Conservation (phyloP, 2,113 vertebrate genomes). For the Chauna torquata region DNA sequence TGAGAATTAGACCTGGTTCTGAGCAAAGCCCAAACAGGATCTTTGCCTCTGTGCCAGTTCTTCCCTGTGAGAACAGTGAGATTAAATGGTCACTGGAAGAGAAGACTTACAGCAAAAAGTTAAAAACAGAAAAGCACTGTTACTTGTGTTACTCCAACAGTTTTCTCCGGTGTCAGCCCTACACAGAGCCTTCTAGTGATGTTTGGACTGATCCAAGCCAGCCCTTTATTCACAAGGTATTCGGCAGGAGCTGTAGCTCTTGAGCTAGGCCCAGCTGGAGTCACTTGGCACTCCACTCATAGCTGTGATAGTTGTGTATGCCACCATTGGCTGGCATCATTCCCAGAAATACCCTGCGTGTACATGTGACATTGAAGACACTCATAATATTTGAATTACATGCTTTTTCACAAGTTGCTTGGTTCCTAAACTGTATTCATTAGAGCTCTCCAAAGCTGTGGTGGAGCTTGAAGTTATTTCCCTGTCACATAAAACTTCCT, state of each 20-base stretch:
- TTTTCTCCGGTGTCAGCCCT: neutral
- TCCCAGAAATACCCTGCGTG: neutral
- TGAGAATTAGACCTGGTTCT: neutral
- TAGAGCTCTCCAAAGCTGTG: neutral
- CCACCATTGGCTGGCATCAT: neutral
- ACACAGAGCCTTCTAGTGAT: neutral
- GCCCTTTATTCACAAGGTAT: neutral
- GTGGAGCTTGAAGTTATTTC: neutral
- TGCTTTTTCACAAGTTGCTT: neutral
- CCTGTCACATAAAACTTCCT: neutral
- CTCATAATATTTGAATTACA: neutral
- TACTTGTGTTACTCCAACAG: neutral
- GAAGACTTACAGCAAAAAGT: neutral
- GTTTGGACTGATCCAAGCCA: neutral
- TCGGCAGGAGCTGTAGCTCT: neutral
- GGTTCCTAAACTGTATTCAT: neutral
- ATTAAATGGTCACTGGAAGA: neutral
- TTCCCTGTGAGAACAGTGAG: neutral
- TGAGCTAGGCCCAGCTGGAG: neutral
- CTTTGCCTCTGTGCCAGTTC: neutral
- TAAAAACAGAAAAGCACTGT: neutral
- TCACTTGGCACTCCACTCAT: neutral
- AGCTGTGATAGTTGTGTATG: neutral
- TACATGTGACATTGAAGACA: neutral
- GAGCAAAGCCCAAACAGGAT: fast-evolving